A percentile compares a stretch with the other conserved stretches of the same genome.
phyloP scores from a whole-genome alignment of 2,888 invertebrate genomes.

The Catocala fraxini region DNA sequence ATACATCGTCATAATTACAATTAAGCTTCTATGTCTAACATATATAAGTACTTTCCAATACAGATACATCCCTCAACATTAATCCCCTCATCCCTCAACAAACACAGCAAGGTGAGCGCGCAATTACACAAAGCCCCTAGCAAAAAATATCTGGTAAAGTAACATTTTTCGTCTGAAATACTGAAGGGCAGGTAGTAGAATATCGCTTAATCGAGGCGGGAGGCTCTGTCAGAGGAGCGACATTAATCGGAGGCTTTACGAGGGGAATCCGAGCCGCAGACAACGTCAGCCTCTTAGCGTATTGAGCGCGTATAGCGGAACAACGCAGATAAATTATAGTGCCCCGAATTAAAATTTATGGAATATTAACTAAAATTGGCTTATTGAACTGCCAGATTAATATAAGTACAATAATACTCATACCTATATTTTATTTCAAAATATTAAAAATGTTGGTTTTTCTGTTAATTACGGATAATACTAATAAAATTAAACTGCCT shows the following conservation, averaged over 20 bases:
- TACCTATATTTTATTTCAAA: too few species aligned
- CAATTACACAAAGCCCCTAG: conserved; percentile 33
- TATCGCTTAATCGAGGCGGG: conserved; percentile 81
- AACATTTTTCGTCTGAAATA: conserved; percentile 60
- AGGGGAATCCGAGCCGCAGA: conserved; percentile 75
- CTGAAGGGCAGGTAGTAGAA: conserved; percentile 69
- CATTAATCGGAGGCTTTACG: conserved; percentile 84
- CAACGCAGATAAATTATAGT: conserved; percentile 50
- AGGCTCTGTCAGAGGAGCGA: conserved; percentile 67
- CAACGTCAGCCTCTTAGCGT: conserved; percentile 60
- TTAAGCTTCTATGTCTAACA: not conserved
- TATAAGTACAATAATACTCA: too few species aligned
- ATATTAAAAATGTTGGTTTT: too few species aligned
- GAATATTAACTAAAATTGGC: conserved; percentile 5
- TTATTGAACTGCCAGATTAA: not conserved
- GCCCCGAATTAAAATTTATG: conserved; percentile 21
- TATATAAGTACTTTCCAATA: not conserved
- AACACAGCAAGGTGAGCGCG: conserved; percentile 27
- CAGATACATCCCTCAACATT: not conserved
- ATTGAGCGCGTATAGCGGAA: conserved; percentile 57
- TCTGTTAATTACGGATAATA: too few species aligned
- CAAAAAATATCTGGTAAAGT: conserved; percentile 42
- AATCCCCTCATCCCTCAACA: not conserved
- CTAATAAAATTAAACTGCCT: too few species aligned
- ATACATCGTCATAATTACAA: too few species aligned